Evolutionary conservation across 2,888 invertebrate species (phyloP).

Genomic region (Agriopis leucophaearia): DNA sequence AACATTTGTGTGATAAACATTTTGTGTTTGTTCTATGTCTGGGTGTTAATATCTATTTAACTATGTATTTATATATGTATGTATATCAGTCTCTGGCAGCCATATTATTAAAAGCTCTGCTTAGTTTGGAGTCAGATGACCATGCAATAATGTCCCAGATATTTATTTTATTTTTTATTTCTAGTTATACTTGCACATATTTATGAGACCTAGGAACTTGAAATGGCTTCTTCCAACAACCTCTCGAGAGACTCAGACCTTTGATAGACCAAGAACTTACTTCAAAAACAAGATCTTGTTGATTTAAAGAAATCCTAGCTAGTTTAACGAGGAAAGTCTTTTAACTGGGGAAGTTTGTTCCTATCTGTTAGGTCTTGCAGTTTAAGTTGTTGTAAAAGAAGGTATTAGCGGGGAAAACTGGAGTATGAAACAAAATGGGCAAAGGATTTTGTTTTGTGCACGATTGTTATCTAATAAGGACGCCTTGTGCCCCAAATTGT

Average conservation of each 20-base stretch:
- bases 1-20: no score
- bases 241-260: not conserved
- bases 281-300: slow-evolving; percentile 14
- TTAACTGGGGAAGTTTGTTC: slow-evolving; percentile 23
- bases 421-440: not conserved
- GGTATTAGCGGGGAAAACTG: not conserved
- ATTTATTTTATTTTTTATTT: slow-evolving; percentile 5
- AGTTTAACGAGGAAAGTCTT: slow-evolving; percentile 18
- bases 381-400: not conserved
- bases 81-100: no score
- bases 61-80: no score
- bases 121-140: no score
- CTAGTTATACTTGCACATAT: not conserved
- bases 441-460: not conserved
- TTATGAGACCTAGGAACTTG: slow-evolving; percentile 1
- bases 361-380: slow-evolving; percentile 6
- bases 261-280: not conserved
- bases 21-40: no score
- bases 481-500: not conserved
- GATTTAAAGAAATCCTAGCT: not conserved
- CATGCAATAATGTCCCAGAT: no score
- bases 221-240: not conserved
- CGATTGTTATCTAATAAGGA: not conserved
- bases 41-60: no score
- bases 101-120: no score